Evolutionary conservation across 1,140 invertebrate species (phyloP).

Genomic region (Cydia amplana): DNA sequence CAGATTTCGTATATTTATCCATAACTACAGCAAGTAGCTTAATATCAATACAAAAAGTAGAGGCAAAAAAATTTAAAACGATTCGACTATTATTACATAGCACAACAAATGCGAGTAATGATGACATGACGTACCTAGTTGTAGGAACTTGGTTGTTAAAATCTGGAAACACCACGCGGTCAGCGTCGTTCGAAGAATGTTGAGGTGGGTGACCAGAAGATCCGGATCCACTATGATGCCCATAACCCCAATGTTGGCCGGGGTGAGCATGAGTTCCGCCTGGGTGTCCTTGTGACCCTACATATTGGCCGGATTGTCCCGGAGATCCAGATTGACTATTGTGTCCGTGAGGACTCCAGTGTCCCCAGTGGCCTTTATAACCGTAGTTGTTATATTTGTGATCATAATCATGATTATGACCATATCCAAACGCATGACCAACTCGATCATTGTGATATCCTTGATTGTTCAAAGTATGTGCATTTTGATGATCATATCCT

Average conservation of each 20-base stretch:
- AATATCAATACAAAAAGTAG: neutral
- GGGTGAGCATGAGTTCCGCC: neutral
- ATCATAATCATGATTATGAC: neutral
- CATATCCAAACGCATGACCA: neutral
- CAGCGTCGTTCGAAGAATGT: neutral
- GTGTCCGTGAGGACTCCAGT: neutral
- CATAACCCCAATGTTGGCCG: neutral
- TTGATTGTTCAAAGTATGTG: neutral
- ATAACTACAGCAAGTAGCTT: neutral
- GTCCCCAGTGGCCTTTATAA: neutral
- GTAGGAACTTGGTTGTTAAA: neutral
- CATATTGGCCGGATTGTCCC: neutral
- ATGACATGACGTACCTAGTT: neutral
- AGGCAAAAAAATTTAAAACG: neutral
- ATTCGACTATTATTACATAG: neutral
- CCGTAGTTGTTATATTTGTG: neutral
- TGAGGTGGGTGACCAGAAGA: neutral
- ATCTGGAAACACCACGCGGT: constrained; percentile 3
- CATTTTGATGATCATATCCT: neutral
- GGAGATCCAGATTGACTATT: neutral
- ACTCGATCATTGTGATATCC: neutral
- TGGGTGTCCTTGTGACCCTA: neutral
- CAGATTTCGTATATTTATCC: neutral
- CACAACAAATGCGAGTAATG: neutral
- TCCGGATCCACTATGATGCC: neutral